phyloP scores from a whole-genome alignment of 1,140 invertebrate species.

The Charaxes varanes region DNA sequence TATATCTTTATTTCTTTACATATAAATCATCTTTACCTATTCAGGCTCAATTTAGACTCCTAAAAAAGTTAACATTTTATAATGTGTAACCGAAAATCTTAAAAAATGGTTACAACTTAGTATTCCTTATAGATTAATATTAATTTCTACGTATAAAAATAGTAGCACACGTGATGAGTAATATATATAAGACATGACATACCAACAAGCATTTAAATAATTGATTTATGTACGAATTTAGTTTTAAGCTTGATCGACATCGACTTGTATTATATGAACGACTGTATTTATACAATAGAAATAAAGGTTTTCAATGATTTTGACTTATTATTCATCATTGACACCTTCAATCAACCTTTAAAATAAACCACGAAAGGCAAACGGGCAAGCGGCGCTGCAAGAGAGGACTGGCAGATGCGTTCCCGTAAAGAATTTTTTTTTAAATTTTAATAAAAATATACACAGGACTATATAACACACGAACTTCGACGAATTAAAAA shows the following conservation, averaged over 20 bases:
- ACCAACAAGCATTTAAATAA: slow-evolving; percentile 66
- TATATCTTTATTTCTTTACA: too few species aligned
- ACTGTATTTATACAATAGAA: slow-evolving; percentile 56
- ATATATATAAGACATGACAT: slow-evolving; percentile 48
- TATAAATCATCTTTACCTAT: too few species aligned
- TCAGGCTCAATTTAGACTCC: too few species aligned
- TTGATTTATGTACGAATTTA: slow-evolving; percentile 42
- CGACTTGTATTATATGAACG: slow-evolving; percentile 34
- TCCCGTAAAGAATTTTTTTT: too few species aligned
- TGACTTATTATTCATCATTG: slow-evolving; percentile 1
- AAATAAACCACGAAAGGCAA: neutral
- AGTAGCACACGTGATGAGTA: slow-evolving; percentile 27
- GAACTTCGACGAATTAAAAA: neutral
- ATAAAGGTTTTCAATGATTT: slow-evolving; percentile 50
- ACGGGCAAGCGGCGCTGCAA: too few species aligned
- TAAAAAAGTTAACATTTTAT: too few species aligned
- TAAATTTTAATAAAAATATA: neutral
- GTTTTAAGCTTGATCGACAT: slow-evolving; percentile 40
- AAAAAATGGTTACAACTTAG: too few species aligned
- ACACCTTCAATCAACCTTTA: slow-evolving; percentile 1
- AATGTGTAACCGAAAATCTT: too few species aligned
- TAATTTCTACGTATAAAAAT: slow-evolving; percentile 38
- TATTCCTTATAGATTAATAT: too few species aligned
- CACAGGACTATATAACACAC: too few species aligned
- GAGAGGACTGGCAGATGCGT: too few species aligned